Evolutionary conservation across 2,888 invertebrate genomes (phyloP), one percentile per base, ranked within the genome.

Genomic region (Sepioteuthis lessoniana): DNA sequence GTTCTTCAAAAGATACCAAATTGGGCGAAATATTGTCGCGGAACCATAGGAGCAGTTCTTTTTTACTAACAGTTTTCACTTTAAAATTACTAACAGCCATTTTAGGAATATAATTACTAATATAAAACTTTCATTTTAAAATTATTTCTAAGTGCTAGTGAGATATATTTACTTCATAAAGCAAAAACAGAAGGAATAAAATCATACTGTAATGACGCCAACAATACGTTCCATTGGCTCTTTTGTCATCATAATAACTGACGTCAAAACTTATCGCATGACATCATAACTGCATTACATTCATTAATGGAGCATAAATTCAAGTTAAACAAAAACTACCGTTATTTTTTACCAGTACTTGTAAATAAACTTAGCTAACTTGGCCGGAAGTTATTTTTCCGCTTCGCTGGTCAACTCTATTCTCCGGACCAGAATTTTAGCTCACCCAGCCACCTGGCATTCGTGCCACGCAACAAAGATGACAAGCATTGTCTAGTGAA

Each of bases 81-180:
- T 38, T 42, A 46, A 92, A 92, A 92, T 92, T 42, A 42, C 19
- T 31, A 7, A 92, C 92, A n/a, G 92, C 92, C 92, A 92, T 35
- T 76, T n/a, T 13, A n/a, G 16, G n/a, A 60, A 60, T 28, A 60
- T 60, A 60, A 25, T 35, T 76, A n/a, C n/a, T 13, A 76, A n/a
- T n/a, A 76, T 55, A 76, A 76, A n/a, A 16, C 76, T 76, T n/a
- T 13, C n/a, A 76, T 76, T 76, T 76, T 76, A 13, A 35, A 31
- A 8, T 31, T 10, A 31, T 10, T 31, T 60, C 7, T 25, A 13
- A 10, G 2, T 1, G n/a, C 76, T n/a, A 35, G 13, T 13, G 13
- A 16, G 19, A 3, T 3, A 76, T 76, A n/a, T 76, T 76, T 76
- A 76, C 76, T 76, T 35, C 76, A 76, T 76, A 35, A 76, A 76